Conservation (phyloP, 2,888 invertebrate genomes). For the Megalurothrips usitatus region DNA sequence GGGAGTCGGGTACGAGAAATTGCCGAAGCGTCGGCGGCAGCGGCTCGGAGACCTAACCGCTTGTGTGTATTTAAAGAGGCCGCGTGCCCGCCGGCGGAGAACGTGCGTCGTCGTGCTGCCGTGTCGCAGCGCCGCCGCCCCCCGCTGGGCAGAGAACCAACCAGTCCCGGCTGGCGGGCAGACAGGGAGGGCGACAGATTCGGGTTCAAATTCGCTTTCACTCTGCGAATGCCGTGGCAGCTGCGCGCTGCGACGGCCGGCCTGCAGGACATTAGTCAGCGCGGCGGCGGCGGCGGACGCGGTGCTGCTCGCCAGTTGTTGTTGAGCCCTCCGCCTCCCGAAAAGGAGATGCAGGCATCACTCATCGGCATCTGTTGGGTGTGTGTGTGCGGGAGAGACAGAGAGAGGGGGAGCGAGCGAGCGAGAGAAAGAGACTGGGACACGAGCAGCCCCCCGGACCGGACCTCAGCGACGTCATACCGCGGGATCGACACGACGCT, state of each 20-base stretch:
- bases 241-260: not conserved
- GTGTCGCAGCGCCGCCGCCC: too few species aligned
- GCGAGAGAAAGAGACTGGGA: too few species aligned
- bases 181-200: not conserved
- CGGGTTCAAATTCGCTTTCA: not conserved
- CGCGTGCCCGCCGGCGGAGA: too few species aligned
- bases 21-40: too few species aligned
- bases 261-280: not conserved
- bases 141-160: not conserved
- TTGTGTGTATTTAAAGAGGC: too few species aligned
- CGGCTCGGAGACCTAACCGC: too few species aligned
- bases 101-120: too few species aligned
- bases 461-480: not conserved
- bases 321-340: not conserved
- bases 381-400: not conserved
- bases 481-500: not conserved
- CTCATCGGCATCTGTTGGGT: not conserved
- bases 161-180: not conserved
- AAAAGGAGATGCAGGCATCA: conserved; percentile 22
- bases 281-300: too few species aligned
- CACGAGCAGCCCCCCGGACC: not conserved
- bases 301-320: too few species aligned
- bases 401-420: too few species aligned
- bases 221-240: not conserved
- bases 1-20: too few species aligned